A percentile compares a stretch with the other conserved stretches of the same genome.
phyloP scores from a whole-genome alignment of 2,113 vertebrate genomes.

The Bubo scandiacus region DNA sequence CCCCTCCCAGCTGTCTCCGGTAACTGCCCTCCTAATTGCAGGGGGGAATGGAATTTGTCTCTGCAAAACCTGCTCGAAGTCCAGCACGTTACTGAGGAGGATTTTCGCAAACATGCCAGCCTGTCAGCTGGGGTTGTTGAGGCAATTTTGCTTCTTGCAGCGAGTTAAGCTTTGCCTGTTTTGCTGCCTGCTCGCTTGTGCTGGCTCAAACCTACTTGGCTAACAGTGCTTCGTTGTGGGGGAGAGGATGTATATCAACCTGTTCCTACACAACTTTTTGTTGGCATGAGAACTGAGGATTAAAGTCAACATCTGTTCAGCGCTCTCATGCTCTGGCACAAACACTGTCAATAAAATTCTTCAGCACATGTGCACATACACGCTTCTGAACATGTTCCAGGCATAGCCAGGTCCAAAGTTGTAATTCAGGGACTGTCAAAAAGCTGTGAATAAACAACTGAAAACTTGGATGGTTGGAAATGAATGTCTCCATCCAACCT shows the following conservation, averaged over 20 bases:
- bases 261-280: neutral
- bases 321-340: neutral
- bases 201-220: neutral
- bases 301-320: conserved; percentile 38
- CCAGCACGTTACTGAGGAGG: neutral
- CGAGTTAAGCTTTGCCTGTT: neutral
- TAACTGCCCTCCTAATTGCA: neutral
- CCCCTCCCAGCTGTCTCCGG: neutral
- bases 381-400: neutral
- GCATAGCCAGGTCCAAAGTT: neutral
- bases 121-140: neutral
- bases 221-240: neutral
- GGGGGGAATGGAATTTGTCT: conserved; percentile 4
- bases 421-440: neutral
- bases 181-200: neutral
- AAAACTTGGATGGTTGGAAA: neutral
- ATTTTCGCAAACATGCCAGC: neutral
- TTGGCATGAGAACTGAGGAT: neutral
- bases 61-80: conserved; percentile 45
- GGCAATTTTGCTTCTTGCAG: neutral
- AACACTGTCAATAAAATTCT: neutral
- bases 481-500: neutral
- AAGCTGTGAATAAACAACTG: neutral
- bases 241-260: conserved; percentile 32
- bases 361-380: neutral